Evolutionary conservation across 2,888 invertebrate genomes (phyloP), one percentile per base, ranked within the genome.

Genomic region (Carcina quercana): DNA sequence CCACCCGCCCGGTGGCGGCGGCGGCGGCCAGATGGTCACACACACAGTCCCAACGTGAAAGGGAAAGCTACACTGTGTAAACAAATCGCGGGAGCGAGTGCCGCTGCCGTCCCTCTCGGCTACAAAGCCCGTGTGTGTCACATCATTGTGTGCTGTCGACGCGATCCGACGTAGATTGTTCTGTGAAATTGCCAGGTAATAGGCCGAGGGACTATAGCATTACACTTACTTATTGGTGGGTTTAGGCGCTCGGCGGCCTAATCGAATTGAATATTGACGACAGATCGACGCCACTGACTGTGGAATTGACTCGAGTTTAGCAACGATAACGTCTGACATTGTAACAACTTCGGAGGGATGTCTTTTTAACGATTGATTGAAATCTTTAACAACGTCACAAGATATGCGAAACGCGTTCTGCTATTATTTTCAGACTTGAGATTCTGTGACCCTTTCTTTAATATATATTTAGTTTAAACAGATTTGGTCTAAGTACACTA

Each of bases 171-270:
- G 78, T 78, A 75, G 76, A 78, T 79, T 80, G 78, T 79, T 79
- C 82, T 76, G 80, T 80, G 79, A 82, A 82, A 82, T 83, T 82
- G 80, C 76, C 82, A 83, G 83, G 83, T 83, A 83, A 82, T 83
- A 83, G 80, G 78, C 78, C 66, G 70, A 67, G 70, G 70, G 72
- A 71, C 79, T 80, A 71, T 76, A 72, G 70, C 64, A 78, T 79
- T 80, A 80, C 79, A 80, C 74, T 74, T 75, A 80, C 74, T 79
- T 76, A 79, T 76, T 76, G 72, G 68, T 68, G 64, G 69, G 67
- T 63, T 78, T 72, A 74, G 68, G 58, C 62, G 71, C 65, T 71
- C 66, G 66, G 68, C 66, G 59, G 62, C 62, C 65, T 76, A 74
- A 80, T 75, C 74, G 69, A 75, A 75, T 75, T 73, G 63, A 76